These are phyloP conservation scores for Cossypha caffra DNA, from an alignment of 2,797 vertebrate genomes.

Conservation along the genomic window DNA sequence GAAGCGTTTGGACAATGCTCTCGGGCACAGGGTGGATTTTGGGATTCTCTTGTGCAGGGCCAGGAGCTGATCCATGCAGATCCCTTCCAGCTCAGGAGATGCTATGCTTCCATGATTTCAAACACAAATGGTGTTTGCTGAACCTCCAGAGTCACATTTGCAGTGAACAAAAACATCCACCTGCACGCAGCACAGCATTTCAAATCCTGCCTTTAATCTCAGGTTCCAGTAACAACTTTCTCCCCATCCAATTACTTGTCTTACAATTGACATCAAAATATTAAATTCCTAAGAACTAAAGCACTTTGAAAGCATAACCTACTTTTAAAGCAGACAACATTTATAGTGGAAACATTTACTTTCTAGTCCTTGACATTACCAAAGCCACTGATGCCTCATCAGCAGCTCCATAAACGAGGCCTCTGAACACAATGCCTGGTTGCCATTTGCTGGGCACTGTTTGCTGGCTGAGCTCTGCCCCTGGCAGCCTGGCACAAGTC, in stretches of 20 bases:
- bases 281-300: constrained; percentile 53
- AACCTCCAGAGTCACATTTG: background rate
- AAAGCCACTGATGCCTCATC: background rate
- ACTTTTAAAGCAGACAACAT: constrained; percentile 11
- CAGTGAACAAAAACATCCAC: background rate
- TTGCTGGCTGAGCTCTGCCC: background rate
- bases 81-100: background rate
- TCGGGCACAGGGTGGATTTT: background rate
- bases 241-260: constrained; percentile 45
- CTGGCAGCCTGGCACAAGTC: background rate
- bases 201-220: constrained; percentile 62
- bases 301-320: constrained; percentile 24
- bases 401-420: background rate
- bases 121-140: background rate
- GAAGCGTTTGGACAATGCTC: fast-evolving
- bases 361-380: background rate
- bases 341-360: background rate
- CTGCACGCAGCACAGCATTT: background rate
- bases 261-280: constrained; percentile 41
- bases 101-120: background rate
- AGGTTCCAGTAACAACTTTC: constrained; percentile 33
- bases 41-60: background rate
- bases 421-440: background rate
- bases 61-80: background rate
- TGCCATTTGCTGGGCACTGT: background rate